These are phyloP conservation scores for Deilephila porcellus DNA, from an alignment of 2,888 invertebrate species.

Conservation along the genomic window DNA sequence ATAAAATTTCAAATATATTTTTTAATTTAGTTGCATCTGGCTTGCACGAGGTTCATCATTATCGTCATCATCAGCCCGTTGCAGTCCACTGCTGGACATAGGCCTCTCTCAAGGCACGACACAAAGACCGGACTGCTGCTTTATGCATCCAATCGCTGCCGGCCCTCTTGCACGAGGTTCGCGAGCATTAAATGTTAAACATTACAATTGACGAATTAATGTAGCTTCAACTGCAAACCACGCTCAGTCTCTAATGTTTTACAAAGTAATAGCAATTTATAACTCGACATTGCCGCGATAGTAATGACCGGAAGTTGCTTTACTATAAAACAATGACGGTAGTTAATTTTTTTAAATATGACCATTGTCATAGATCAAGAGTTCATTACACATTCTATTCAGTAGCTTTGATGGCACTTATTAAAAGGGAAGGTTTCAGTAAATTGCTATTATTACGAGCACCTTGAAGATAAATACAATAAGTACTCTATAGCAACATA, in stretches of 20 bases:
- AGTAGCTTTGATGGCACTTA: not conserved
- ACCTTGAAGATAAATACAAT: not conserved
- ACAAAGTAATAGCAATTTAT: not conserved
- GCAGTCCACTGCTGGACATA: too few species aligned
- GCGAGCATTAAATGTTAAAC: too few species aligned
- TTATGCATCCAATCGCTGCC: too few species aligned
- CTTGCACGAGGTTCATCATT: too few species aligned
- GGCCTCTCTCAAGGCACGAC: too few species aligned
- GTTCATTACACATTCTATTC: not conserved
- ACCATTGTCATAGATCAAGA: not conserved
- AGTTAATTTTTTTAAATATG: not conserved
- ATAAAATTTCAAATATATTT: not conserved
- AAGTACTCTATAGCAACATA: too few species aligned
- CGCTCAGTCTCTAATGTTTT: not conserved
- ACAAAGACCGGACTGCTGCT: too few species aligned
- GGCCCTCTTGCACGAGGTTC: too few species aligned
- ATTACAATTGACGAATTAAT: too few species aligned
- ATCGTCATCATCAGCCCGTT: too few species aligned
- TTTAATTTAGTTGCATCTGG: too few species aligned
- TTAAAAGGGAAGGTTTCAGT: not conserved
- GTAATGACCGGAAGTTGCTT: not conserved
- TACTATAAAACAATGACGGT: not conserved
- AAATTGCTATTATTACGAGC: not conserved
- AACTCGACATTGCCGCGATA: not conserved
- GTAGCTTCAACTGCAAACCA: not conserved